These are phyloP conservation scores for Pteronura brasiliensis DNA, from an alignment of 2,113 vertebrate genomes.

Conservation along the genomic window DNA sequence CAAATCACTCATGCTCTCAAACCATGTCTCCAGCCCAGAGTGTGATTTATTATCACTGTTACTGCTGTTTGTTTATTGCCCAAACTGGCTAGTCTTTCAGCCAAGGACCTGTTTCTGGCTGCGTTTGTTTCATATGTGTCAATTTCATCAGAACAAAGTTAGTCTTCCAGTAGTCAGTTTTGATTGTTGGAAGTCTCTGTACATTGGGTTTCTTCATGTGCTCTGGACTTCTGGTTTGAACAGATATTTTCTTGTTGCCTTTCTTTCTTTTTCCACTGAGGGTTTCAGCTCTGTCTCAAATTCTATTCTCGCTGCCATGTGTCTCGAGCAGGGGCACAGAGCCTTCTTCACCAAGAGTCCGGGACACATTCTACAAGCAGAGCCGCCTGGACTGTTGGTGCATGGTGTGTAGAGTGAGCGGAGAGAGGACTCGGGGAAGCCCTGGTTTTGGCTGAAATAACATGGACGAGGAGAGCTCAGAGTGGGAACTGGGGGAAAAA, in stretches of 20 bases:
- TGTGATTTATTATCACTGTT: background rate
- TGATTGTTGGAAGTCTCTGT: background rate
- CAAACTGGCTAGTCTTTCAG: background rate
- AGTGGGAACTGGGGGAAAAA: accelerated
- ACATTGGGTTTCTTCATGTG: background rate
- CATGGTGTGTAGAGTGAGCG: no score
- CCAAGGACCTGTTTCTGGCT: background rate
- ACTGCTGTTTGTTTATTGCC: background rate
- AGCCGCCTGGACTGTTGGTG: background rate
- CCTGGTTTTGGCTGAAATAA: background rate
- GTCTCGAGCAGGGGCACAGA: background rate
- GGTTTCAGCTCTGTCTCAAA: background rate
- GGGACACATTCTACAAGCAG: background rate
- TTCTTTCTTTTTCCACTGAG: background rate
- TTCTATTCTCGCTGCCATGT: background rate
- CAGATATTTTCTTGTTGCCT: no score
- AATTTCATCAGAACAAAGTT: background rate
- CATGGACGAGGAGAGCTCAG: accelerated
- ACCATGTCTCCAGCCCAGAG: background rate
- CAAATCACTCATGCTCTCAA: background rate
- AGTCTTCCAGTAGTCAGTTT: background rate
- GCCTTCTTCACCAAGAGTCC: background rate
- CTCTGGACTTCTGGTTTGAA: background rate
- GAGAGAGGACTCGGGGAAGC: no score
- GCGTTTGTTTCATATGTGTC: background rate